These are phyloP conservation scores for Dolichoris vasculosae DNA, from an alignment of 1,140 invertebrate species.

Conservation along the genomic window DNA sequence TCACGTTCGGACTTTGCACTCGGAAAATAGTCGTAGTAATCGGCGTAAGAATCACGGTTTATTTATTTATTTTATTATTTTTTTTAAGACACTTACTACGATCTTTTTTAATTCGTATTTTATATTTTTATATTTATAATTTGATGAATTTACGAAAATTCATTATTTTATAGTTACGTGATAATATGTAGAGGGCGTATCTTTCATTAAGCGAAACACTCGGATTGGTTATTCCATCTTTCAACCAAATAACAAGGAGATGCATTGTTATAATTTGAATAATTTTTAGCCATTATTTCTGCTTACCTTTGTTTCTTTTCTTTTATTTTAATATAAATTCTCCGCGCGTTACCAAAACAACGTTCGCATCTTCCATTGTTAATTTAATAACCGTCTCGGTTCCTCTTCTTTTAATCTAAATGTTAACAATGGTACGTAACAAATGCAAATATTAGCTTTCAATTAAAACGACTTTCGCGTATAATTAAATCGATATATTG, in stretches of 20 bases:
- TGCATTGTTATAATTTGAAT: conserved; percentile 2
- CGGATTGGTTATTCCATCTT: not conserved
- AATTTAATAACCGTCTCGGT: not conserved
- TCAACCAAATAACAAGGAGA: not conserved
- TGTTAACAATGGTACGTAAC: no score
- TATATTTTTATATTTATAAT: not conserved
- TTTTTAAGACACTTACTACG: no score
- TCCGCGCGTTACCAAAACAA: no score
- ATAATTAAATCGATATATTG: not conserved
- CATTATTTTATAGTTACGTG: not conserved
- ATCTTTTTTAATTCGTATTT: no score
- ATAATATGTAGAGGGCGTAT: conserved; percentile 5
- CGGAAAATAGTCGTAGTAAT: not conserved
- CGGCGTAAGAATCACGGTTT: not conserved
- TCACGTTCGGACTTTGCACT: not conserved
- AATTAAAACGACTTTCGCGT: no score
- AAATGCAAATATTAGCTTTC: no score
- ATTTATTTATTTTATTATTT: not conserved
- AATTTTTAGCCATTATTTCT: not conserved
- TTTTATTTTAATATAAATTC: not conserved
- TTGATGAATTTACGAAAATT: not conserved
- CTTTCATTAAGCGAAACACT: not conserved
- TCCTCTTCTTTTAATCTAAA: no score
- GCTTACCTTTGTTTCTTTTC: not conserved
- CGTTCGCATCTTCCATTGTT: no score